Evolutionary conservation across 1,140 invertebrate species (phyloP), one percentile per base, ranked within the genome.

Genomic region (Listronotus oregonensis): DNA sequence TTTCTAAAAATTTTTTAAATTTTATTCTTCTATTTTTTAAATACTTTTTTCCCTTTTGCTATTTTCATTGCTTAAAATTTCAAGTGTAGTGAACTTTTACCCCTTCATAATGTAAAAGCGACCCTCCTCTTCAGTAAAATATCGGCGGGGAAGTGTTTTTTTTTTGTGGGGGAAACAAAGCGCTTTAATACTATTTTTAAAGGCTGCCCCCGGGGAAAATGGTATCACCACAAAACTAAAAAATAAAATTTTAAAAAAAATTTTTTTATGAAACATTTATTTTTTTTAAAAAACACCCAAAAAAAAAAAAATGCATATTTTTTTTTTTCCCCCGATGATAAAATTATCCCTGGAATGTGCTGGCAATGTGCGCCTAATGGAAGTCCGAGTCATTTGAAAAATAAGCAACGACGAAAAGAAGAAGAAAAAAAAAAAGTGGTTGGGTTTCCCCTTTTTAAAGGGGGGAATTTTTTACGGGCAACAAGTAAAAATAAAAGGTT

Each of bases 91-190:
- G 78, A 95, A 97, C 46, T 96, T 85, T 64, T 78, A 77, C 71
- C 90, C 89, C 68, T 83, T 95, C 93, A 99, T 97, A 60, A 98
- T 88, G 76, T 99, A n/a, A 99, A 7, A 99, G 81, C 1, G 93
- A 95, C n/a, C 73, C 92, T 83, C 62, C 89, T 82, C 51, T 87
- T 87, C n/a, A 99, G 78, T 37, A 93, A 79, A 63, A 95, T 85
- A 80, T 97, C 90, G 6, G 89, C 85, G n/a, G 67, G 75, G 80
- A 49, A 86, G 76, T 52, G 87, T 78, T 69, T 90, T 88, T 47
- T 89, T 78, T 43, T 87, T 84, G 66, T 90, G 85, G 78, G 93
- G 87, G 5, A n/a, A n/a, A 88, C 86, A 0, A 99, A 80, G 61
- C 92, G 84, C 96, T n/a, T 99, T 98, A 12, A 99, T 86, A 71